These are phyloP conservation scores for Pocillopora verrucosa DNA, from an alignment of 64 coral and sea anemone genomes.

Conservation along the genomic window DNA sequence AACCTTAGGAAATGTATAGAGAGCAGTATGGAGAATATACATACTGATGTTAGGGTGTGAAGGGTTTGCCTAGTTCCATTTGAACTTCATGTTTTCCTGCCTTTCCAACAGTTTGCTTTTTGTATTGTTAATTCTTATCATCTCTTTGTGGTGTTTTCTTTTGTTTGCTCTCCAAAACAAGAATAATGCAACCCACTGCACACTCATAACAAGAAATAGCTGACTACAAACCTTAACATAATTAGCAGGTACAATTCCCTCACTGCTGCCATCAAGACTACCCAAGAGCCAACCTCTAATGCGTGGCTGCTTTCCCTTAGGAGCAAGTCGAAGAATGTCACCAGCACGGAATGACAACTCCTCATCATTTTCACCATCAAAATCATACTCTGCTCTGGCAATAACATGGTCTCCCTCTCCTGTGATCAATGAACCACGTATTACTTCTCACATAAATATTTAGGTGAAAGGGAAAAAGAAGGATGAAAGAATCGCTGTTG, in stretches of 20 bases:
- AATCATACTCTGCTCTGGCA: constrained; percentile 87
- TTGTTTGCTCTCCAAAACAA: no score
- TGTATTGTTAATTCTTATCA: no score
- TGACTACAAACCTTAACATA: constrained; percentile 84
- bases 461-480: no score
- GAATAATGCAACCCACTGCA: background rate
- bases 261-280: constrained; percentile 67
- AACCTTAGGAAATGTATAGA: no score
- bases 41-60: background rate
- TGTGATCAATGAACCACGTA: background rate
- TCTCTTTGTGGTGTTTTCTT: no score
- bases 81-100: no score
- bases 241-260: constrained; percentile 93
- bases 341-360: constrained; percentile 83
- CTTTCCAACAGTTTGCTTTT: no score
- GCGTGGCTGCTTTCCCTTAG: constrained; percentile 85
- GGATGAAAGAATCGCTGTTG: no score
- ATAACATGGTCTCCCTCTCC: constrained; percentile 94
- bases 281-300: constrained; percentile 90
- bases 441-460: no score
- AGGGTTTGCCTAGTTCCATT: background rate
- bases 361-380: constrained; percentile 86
- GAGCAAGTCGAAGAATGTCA: constrained; percentile 74
- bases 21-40: no score
- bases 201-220: background rate